Base-by-base conservation (phyloP, 2,113 vertebrate species). In the Gorsachius goisagi region DNA sequence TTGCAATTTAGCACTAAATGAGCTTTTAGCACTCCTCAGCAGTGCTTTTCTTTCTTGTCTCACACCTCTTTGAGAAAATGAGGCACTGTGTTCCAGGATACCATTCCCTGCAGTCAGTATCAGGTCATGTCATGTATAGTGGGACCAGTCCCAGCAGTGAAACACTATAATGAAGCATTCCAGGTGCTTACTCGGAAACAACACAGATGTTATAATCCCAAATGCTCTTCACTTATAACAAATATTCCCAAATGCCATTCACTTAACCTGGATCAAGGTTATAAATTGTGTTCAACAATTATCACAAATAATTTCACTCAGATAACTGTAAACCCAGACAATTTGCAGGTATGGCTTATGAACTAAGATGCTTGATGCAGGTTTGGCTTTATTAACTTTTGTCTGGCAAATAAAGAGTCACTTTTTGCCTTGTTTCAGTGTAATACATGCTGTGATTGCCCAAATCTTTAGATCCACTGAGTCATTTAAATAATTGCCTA, bases 401-500 rank as follows among this genome's bases (percentile, higher is more conserved):
- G 68, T 24, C 21, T 4, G 15, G 69, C 19, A 94, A 69, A 85
- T 44, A 22, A 93, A 81, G 56, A 84, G 73, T 84, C 50, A 49
- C 33, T 84, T 90, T 81, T 90, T 69, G 52, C 33, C 47, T 80
- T 75, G 27, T 72, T 84, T 77, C 55, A 15, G 72, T 71, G 9
- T 94, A 74, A 80, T 56, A 63, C 6, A 45, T 24, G 7, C 47
- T 67, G n/a, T 30, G 37, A 83, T 73, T 88, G 24, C 47, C 53
- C 63, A 77, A 21, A 71, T 63, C 33, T 93, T 88, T 63, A 93
- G 75, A 90, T 86, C 45, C 45, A 74, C 33, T 15, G 39, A 28
- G 50, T 80, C 67, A 96, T 93, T 96, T 94, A 93, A 94, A 94
- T 92, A 88, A 96, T 63, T 92, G 89, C 74, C 78, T 89, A 41